Evolutionary conservation across 2,113 vertebrate species (phyloP).

Genomic region (Tragelaphus buxtoni): DNA sequence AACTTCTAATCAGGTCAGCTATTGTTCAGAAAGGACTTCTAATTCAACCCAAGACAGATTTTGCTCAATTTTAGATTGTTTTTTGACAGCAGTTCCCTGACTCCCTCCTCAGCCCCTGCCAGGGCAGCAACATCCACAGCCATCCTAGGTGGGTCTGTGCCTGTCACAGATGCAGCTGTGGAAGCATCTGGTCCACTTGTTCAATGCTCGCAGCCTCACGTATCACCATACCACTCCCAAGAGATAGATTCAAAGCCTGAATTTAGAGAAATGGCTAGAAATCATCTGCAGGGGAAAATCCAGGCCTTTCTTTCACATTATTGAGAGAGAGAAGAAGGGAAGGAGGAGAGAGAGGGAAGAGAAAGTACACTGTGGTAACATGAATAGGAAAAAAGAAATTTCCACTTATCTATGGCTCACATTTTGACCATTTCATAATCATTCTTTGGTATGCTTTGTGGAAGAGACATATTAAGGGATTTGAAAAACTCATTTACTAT

Average conservation of each 20-base stretch:
- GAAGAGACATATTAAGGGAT: not conserved
- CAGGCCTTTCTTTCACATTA: not conserved
- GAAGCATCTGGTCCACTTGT: not conserved
- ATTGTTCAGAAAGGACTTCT: not conserved
- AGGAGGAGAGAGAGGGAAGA: not conserved
- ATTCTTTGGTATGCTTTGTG: not conserved
- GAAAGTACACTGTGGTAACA: not conserved
- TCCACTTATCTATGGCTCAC: not conserved
- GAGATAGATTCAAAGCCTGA: not conserved
- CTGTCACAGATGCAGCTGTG: not conserved
- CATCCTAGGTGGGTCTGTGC: not conserved
- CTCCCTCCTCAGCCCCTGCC: not conserved
- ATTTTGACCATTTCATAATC: constrained; percentile 7
- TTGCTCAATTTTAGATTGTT: not conserved
- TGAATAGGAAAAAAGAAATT: not conserved
- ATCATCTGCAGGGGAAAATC: not conserved
- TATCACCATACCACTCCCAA: not conserved
- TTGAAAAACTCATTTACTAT: constrained; percentile 3
- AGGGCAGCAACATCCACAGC: not conserved
- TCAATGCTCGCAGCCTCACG: not conserved
- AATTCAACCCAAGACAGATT: not conserved
- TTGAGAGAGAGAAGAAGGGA: not conserved
- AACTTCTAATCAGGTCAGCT: not conserved
- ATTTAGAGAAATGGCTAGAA: constrained; percentile 4
- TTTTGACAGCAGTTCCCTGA: not conserved